Evolutionary conservation across 2,797 vertebrate genomes (phyloP).

Genomic region (Tenualosa thibaudeaui): DNA sequence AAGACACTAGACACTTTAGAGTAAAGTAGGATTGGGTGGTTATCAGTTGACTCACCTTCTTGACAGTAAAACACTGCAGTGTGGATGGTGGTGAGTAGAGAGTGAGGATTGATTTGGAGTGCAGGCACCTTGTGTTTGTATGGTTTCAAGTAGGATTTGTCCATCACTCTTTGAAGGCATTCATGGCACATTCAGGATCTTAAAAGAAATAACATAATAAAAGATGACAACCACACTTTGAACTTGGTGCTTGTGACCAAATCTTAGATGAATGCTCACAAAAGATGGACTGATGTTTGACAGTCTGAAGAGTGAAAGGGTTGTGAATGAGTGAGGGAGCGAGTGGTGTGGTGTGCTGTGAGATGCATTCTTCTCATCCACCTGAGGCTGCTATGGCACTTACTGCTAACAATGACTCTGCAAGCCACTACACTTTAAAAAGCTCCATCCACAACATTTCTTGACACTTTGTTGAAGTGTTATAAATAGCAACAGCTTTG

Average conservation of each 20-base stretch:
- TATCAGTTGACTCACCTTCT: too few species aligned
- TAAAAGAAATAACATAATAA: conserved; percentile 55
- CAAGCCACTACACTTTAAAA: not conserved
- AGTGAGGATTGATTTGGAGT: not conserved
- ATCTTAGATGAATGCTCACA: not conserved
- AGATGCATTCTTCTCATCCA: not conserved
- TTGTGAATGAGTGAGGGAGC: too few species aligned
- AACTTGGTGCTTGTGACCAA: conserved; percentile 38
- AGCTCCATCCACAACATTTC: not conserved
- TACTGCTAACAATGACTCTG: conserved; percentile 4
- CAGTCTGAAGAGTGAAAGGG: too few species aligned
- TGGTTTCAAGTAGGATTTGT: conserved; percentile 34
- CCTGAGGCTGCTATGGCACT: conserved; percentile 25
- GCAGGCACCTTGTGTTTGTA: not conserved
- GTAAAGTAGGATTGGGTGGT: too few species aligned
- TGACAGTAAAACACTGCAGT: too few species aligned
- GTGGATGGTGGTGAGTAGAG: not conserved
- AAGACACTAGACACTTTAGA: too few species aligned
- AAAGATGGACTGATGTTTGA: too few species aligned
- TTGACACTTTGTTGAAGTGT: conserved; percentile 17
- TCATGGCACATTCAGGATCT: not conserved
- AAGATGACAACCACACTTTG: conserved; percentile 52
- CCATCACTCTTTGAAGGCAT: not conserved
- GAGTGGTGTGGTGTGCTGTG: not conserved
- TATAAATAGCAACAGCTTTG: conserved; percentile 32